Base-by-base conservation (phyloP, 2,888 invertebrate genomes). In the Parelbella ahira region DNA sequence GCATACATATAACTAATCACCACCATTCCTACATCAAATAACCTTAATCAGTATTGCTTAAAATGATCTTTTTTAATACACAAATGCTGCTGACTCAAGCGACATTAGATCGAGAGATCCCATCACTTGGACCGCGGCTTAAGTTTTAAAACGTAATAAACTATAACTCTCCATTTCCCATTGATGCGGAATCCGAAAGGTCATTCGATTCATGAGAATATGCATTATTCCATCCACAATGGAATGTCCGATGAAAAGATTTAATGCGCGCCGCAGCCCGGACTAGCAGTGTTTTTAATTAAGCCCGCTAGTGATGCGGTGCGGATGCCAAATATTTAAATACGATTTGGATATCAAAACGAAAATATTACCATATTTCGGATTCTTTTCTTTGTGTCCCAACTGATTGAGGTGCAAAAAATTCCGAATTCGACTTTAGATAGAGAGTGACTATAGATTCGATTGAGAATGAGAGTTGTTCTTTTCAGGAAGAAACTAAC, bases 241-340 rank as follows among this genome's bases (percentile, higher is more conserved):
- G 45, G 44, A 43, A 50, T 45, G 33, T 30, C 44, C 28, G 27
- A 38, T 38, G 44, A 49, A 51, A 51, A 46, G 47, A 37, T 44
- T 47, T 44, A 42, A 45, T 49, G 55, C 56, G 56, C 54, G 50
- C 44, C 20, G 19, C 54, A 58, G 54, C 57, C 57, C 54, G 49
- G 55, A n/a, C n/a, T n/a, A n/a, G n/a, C n/a, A 60, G 54, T 54
- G 56, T 59, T 67, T 67, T 70, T 68, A 67, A 68, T 70, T 67
- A 70, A 68, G 59, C 29, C 38, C 6, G 21, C 58, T 11, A 68
- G 63, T 44, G 63, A 50, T 55, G 50, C 41, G 37, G 15, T 42
- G 25, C 15, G 18, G n/a, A 5, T 23, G 11, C 3, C 23, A 25
- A 25, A 8, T 27, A 25, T 12, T 36, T 8, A 18, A n/a, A n/a